Base-by-base conservation (phyloP, 2,113 vertebrate species). In the Malurus melanocephalus region DNA sequence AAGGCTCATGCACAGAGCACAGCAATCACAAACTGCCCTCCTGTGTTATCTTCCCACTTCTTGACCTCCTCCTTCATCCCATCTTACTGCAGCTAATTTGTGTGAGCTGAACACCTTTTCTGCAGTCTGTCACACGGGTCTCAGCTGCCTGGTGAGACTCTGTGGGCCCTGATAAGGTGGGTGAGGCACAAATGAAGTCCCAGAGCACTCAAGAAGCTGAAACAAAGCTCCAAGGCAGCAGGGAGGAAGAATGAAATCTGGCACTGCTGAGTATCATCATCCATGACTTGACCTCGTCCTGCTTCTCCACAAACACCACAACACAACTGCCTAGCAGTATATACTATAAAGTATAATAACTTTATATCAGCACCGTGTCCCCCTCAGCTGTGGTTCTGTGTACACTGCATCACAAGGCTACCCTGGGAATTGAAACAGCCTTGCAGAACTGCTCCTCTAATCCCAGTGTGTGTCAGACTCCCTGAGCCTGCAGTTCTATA, bases 331-430 rank as follows among this genome's bases (percentile, higher is more conserved):
- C 16, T 55, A 11, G 23, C 14, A 65, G 55, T 38, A 38, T 38
- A 38, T 38, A 38, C 0, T n/a, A 7, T 22, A 22, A 68, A 73
- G 17, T 5, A 16, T 30, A 22, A 16, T 0, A 0, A 38, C 38
- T 38, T 38, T 38, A 5, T 35, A 8, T 28, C 32, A 28, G 24
- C 40, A 35, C 21, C 16, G 28, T 56, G 30, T 23, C 32, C 27
- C 78, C 40, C 56, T 85, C 66, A 43, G 8, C 38, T 69, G 19
- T 16, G 2, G 2, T 26, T 23, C 43, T 12, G 14, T 60, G 38
- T 24, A 40, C 18, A 6, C 26, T 45, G 17, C 21, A 27, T 35
- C 49, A 30, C 55, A 42, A 45, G 14, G 32, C 40, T 87, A 1
- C 13, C 16, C 49, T 23, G 22, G 10, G 15, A 13, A 23, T 16